Evolutionary conservation across 2,888 invertebrate species (phyloP), one percentile per base, ranked within the genome.

Genomic region (Keiferia lycopersicella): DNA sequence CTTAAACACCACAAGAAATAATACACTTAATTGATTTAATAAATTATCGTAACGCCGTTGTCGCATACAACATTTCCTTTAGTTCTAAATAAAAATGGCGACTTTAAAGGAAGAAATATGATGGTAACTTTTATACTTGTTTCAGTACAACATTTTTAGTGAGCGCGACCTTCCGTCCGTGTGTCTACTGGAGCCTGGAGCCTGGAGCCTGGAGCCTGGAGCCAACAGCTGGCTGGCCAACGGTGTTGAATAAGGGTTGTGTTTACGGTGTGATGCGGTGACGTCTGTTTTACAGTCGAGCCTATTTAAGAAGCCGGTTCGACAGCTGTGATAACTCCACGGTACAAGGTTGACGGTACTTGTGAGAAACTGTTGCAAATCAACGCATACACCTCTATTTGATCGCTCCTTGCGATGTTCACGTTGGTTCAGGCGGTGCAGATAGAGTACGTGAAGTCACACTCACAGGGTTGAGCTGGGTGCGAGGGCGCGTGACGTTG

Each of bases 51-150:
- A 59, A 34, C 45, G 72, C 68, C 71, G 69, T 72, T 70, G 73
- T 76, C 72, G 74, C 73, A 72, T 73, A 71, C 64, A 61, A 71
- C 72, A 57, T 45, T 65, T 38, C 18, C 20, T 60, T 60, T n/a
- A n/a, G 22, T 12, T 59, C 12, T 45, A n/a, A 10, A 26, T 48
- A 48, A 45, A 34, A 34, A 56, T 26, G 45, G 26, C 45, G 26
- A 45, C 60, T 0, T 50, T 26, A 22, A 30, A 62, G 65, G 62
- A 61, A 64, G 64, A 62, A 62, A 50, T 26, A 45, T 41, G 62
- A 61, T 65, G 58, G 65, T 61, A 57, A 61, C 61, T 61, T 62
- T 62, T 18, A 41, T 63, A 22, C 18, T 59, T 12, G 41, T 61
- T 62, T 61, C n/a, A 48, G 34, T 16, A 14, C 12, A 14, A 18